A percentile compares a stretch with the other conserved stretches of the same genome.
These are phyloP conservation scores for Chrysoperla carnea DNA, from an alignment of 1,140 invertebrate genomes.

Conservation along the genomic window DNA sequence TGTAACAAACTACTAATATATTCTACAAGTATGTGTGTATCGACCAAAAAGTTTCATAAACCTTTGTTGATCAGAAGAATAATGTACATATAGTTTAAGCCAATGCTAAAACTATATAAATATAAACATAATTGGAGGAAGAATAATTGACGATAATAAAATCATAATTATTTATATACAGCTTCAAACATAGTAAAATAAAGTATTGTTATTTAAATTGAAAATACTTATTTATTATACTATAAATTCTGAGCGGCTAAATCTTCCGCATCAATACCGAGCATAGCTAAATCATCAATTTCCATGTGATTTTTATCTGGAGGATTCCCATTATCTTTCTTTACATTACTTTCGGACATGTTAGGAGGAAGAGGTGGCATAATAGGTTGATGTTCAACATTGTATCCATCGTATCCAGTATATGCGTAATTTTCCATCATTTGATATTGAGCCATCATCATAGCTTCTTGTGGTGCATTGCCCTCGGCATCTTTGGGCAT, in stretches of 20 bases:
- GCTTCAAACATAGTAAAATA: too few relatives aligned
- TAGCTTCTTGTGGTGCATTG: constrained; percentile 8
- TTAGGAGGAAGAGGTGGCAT: constrained; percentile 13
- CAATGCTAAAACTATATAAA: too few relatives aligned
- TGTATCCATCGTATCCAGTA: constrained; percentile 6
- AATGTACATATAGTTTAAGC: too few relatives aligned
- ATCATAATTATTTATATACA: too few relatives aligned
- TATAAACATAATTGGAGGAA: too few relatives aligned
- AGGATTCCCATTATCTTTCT: constrained; percentile 1
- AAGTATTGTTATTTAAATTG: too few relatives aligned
- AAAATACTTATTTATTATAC: neutral
- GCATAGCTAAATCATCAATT: constrained; percentile 44
- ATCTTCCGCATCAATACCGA: constrained; percentile 48
- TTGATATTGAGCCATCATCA: constrained; percentile 11
- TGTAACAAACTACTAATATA: too few relatives aligned
- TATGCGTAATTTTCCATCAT: constrained; percentile 1
- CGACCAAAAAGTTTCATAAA: too few relatives aligned
- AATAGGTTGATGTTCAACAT: constrained; percentile 5
- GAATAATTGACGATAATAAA: too few relatives aligned
- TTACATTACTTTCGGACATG: constrained; percentile 3
- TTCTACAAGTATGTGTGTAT: too few relatives aligned
- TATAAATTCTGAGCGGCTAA: constrained; percentile 32
- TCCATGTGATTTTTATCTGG: constrained; percentile 23
- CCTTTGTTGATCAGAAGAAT: too few relatives aligned
- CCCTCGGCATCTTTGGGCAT: constrained; percentile 10